These are phyloP conservation scores for Oryzias woworae DNA, from an alignment of 2,113 vertebrate species.

Conservation along the genomic window DNA sequence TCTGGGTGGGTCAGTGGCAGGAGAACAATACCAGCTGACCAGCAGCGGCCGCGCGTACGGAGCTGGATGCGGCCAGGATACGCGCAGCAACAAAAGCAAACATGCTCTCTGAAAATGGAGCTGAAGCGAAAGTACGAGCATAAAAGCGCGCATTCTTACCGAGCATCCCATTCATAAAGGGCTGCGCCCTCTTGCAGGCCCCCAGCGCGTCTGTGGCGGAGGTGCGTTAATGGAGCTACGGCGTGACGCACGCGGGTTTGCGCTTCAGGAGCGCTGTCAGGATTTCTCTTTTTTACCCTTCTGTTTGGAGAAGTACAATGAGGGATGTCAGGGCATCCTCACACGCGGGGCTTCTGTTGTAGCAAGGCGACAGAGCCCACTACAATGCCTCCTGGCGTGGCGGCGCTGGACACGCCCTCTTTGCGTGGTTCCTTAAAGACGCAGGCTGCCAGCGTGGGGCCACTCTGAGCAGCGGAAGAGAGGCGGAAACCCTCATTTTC, in stretches of 20 bases:
- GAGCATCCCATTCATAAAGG: slow-evolving; percentile 71
- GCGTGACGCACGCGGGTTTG: neutral
- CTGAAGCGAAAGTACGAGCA: neutral
- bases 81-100: neutral
- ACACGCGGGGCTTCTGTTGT: slow-evolving; percentile 30
- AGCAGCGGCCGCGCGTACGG: slow-evolving; percentile 33
- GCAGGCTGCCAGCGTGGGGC: slow-evolving; percentile 47
- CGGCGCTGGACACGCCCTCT: slow-evolving; percentile 61
- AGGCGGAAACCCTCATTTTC: neutral
- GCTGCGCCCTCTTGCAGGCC: slow-evolving; percentile 54
- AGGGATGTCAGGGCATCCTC: slow-evolving; percentile 43
- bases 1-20: slow-evolving; percentile 57
- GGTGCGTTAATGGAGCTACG: slow-evolving; percentile 30
- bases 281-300: neutral
- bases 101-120: neutral
- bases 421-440: slow-evolving; percentile 65
- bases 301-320: neutral
- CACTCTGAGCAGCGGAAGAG: neutral
- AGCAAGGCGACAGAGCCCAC: slow-evolving; percentile 33
- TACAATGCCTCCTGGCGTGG: slow-evolving; percentile 38
- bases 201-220: slow-evolving; percentile 55
- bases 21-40: slow-evolving; percentile 66
- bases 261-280: neutral
- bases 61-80: neutral
- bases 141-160: slow-evolving; percentile 50